Base-by-base conservation (phyloP, 2,888 invertebrate species). In the Omphaloscelis lunosa region DNA sequence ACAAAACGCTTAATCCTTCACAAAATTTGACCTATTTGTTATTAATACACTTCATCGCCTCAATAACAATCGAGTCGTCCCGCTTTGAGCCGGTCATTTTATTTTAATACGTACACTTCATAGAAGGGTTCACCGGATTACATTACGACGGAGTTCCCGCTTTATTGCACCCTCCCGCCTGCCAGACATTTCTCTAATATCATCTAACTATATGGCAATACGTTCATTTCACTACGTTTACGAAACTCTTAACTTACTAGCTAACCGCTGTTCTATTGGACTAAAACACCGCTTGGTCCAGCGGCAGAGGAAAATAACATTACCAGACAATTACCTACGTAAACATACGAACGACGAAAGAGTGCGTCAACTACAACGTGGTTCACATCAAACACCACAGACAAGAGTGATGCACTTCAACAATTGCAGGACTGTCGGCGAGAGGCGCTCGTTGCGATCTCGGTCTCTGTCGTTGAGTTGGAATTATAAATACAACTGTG, bases 81-180 rank as follows among this genome's bases (percentile, higher is more conserved):
- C 91, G 94, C 95, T 95, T 95, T 92, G 88, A 95, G 95, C 95
- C 94, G 93, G 93, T 89, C 88, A 90, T 90, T 84, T 84, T 87
- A 82, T 83, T 86, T 88, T 90, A 92, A 92, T 95, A 96, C 96
- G 96, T 96, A 96, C 96, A 95, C 91, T 93, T 95, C 93, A 90
- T 93, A 92, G 95, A 96, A 96, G 94, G 96, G 93, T 93, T 94
- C 90, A 95, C 95, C 96, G 92, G 94, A 91, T 85, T 89, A 88
- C 66, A 75, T 83, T 83, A 82, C 75, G 84, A 87, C 81, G 84
- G 84, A 87, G 65, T 87, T 80, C 77, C 89, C 89, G 82, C 89
- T 83, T 80, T 95, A 96, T 96, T 96, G 96, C 96, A 96, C 92
- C 93, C 93, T 92, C 96, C 96, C 96, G 95, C 94, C 96, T 94